A percentile compares a stretch with the other conserved stretches of the same genome.
phyloP scores from a whole-genome alignment of 2,888 invertebrate genomes.

The Eupithecia vulgata region DNA sequence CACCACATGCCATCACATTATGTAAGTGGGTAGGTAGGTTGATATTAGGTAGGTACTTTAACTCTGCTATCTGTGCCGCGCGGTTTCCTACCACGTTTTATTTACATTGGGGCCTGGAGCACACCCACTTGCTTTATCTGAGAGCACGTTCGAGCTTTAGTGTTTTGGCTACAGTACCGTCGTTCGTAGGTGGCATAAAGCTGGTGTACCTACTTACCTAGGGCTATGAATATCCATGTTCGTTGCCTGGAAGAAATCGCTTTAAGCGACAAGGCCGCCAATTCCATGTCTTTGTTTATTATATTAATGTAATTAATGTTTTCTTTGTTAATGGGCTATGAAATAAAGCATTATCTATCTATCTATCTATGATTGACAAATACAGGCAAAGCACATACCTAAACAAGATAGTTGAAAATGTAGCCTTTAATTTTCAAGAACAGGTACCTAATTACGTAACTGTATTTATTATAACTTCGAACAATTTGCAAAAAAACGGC shows the following conservation, averaged over 20 bases:
- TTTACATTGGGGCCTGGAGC: constrained; percentile 26
- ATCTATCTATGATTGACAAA: too few species aligned
- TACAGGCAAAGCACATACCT: background rate
- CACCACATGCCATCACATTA: constrained; percentile 22
- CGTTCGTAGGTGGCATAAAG: background rate
- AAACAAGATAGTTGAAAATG: background rate
- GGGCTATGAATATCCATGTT: too few species aligned
- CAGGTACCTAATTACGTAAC: background rate
- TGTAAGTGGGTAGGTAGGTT: constrained; percentile 3
- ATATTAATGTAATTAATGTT: too few species aligned
- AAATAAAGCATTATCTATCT: too few species aligned
- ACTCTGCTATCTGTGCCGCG: constrained; percentile 29
- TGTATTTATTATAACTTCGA: too few species aligned
- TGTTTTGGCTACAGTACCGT: background rate
- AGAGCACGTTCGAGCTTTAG: constrained; percentile 8
- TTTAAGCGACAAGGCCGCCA: too few species aligned
- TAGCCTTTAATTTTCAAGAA: background rate
- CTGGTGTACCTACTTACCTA: background rate
- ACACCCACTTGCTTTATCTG: constrained; percentile 25
- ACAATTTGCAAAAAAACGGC: too few species aligned
- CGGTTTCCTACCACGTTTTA: constrained; percentile 41
- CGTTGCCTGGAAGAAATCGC: too few species aligned
- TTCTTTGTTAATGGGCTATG: too few species aligned
- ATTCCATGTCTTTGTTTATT: too few species aligned
- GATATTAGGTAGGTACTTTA: background rate